Percentiles rank a stretch among this genome's conserved stretches.
These are phyloP conservation scores for Melinopterus prodromus DNA, from an alignment of 2,888 invertebrate species.

Conservation along the genomic window DNA sequence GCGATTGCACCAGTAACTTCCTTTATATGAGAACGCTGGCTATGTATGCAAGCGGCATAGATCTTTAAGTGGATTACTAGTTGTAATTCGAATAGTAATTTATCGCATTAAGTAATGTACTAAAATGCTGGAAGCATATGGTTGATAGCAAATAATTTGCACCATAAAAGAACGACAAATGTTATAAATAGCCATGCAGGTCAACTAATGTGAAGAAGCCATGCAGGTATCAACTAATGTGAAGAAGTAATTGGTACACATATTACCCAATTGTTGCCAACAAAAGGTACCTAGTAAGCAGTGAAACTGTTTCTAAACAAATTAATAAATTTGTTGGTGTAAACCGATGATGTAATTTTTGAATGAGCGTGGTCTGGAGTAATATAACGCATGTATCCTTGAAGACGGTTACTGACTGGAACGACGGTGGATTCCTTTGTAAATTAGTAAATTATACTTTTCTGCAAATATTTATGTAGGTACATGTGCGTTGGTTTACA, in stretches of 20 bases:
- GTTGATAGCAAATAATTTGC: not conserved
- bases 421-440: not conserved
- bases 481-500: not conserved
- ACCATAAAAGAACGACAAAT: not conserved
- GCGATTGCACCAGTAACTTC: not conserved
- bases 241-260: not conserved
- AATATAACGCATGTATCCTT: slow-evolving; percentile 10
- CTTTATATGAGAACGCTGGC: not conserved
- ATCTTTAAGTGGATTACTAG: not conserved
- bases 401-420: slow-evolving; percentile 18
- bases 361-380: not conserved
- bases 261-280: not conserved
- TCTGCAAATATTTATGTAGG: not conserved
- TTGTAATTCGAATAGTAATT: not conserved
- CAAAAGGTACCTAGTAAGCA: not conserved
- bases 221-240: not conserved
- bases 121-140: not conserved
- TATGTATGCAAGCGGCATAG: not conserved
- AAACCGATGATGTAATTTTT: not conserved
- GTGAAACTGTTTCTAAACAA: not conserved
- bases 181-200: not conserved
- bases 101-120: not conserved
- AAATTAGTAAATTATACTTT: not conserved
- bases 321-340: not conserved
- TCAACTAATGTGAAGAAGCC: not conserved